Percentiles rank a stretch among this genome's conserved stretches.
These are phyloP conservation scores for Ovis canadensis DNA, from an alignment of 2,113 vertebrate genomes.

Conservation along the genomic window DNA sequence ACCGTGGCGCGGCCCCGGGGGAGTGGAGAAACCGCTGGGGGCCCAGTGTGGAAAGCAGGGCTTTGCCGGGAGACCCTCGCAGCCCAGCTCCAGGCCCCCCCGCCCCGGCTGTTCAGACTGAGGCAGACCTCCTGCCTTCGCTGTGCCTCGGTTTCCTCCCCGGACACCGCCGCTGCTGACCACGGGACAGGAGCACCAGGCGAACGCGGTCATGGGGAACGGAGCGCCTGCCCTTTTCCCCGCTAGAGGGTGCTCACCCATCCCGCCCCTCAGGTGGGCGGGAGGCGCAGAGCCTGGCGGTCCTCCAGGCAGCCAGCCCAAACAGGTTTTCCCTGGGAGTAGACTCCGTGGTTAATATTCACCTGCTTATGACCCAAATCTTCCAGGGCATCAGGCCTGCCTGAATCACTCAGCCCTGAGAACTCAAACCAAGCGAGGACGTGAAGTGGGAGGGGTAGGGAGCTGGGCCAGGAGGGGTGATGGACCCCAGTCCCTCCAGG, in stretches of 20 bases:
- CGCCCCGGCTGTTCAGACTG: neutral
- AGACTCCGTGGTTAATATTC: neutral
- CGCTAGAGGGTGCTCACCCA: neutral
- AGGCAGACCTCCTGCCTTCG: neutral
- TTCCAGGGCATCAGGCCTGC: neutral
- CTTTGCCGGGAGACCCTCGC: neutral
- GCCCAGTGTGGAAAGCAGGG: neutral
- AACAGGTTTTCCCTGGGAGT: neutral
- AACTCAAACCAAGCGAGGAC: neutral
- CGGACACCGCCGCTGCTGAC: neutral
- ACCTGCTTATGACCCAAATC: neutral
- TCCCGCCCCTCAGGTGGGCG: neutral
- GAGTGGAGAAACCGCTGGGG: neutral
- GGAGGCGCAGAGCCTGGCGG: neutral
- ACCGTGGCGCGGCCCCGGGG: neutral
- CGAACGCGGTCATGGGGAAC: rapidly evolving
- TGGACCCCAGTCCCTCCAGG: neutral
- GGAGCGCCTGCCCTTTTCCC: no score
- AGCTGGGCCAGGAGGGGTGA: neutral
- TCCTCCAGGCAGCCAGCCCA: neutral
- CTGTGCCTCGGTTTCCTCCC: rapidly evolving
- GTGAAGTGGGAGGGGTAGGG: rapidly evolving
- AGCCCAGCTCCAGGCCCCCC: neutral
- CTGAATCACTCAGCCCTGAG: neutral
- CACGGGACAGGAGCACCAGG: rapidly evolving